Evolutionary conservation across 2,797 vertebrate genomes (phyloP).

Genomic region (Forpus xanthops): DNA sequence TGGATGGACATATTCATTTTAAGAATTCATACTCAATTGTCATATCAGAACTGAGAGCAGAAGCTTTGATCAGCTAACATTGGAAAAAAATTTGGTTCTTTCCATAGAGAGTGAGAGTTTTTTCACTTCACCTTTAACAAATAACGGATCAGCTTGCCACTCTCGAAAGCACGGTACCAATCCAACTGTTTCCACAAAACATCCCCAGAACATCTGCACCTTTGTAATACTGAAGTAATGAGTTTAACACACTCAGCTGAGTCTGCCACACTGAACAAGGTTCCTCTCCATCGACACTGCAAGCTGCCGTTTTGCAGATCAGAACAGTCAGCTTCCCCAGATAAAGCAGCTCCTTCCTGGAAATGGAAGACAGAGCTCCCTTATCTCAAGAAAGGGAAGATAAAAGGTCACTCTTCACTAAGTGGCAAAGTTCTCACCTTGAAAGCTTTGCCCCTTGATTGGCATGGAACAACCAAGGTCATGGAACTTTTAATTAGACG

Average conservation of each 20-base stretch:
- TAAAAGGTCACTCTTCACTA: constrained; percentile 53
- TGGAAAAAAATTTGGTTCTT: not conserved
- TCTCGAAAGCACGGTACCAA: not conserved
- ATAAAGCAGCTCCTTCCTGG: constrained; percentile 35
- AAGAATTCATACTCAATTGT: not conserved
- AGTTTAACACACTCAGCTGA: not conserved
- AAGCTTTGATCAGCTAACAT: not conserved
- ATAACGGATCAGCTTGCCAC: not conserved
- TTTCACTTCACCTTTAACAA: not conserved
- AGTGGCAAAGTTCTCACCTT: constrained; percentile 37
- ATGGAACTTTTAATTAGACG: constrained; percentile 46
- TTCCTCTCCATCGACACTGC: not conserved
- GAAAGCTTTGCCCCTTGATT: constrained; percentile 41
- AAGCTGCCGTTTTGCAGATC: not conserved
- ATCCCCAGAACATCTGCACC: not conserved
- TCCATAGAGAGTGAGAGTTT: not conserved
- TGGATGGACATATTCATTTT: not conserved
- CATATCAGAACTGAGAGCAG: not conserved
- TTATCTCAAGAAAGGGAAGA: constrained; percentile 38
- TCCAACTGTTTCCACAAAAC: not conserved
- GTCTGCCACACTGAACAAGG: not conserved
- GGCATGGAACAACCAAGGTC: constrained; percentile 48
- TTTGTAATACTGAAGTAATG: not conserved
- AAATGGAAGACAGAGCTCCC: constrained; percentile 20
- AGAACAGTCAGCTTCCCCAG: not conserved